Conservation (phyloP, 2,797 vertebrate genomes). For the Gymnoscopelus braueri region DNA sequence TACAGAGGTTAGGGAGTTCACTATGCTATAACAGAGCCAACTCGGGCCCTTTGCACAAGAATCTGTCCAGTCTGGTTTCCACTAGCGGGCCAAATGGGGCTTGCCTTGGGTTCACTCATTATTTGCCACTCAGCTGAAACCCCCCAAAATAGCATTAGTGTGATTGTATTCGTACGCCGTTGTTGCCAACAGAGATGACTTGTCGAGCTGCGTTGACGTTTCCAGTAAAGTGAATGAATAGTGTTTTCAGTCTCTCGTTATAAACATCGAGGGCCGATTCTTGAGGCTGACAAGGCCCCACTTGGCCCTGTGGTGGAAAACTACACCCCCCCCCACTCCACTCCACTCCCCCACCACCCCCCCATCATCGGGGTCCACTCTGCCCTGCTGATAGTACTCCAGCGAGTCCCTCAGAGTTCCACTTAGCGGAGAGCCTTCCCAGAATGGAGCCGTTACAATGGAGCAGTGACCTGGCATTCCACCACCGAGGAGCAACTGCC, state of each 20-base stretch:
- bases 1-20: slow-evolving; percentile 53
- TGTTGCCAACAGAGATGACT: slow-evolving; percentile 48
- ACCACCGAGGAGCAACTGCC: slow-evolving; percentile 53
- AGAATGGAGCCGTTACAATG: slow-evolving; percentile 47
- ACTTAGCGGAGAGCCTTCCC: slow-evolving; percentile 54
- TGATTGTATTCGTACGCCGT: slow-evolving; percentile 42
- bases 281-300: slow-evolving; percentile 37
- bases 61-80: slow-evolving; percentile 47
- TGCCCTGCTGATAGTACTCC: slow-evolving; percentile 54
- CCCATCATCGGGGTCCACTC: slow-evolving; percentile 33
- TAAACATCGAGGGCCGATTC: slow-evolving; percentile 47
- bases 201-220: slow-evolving; percentile 33
- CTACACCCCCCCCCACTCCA: slow-evolving; percentile 16
- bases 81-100: slow-evolving; percentile 33
- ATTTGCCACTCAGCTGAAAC: slow-evolving; percentile 40
- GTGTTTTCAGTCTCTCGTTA: slow-evolving; percentile 54
- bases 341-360: neutral
- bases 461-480: slow-evolving; percentile 63
- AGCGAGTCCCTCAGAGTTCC: slow-evolving; percentile 51
- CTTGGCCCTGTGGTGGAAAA: slow-evolving; percentile 35
- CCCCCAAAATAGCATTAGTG: slow-evolving; percentile 15
- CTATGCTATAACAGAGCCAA: slow-evolving; percentile 37
- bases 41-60: slow-evolving; percentile 25
- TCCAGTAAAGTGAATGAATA: slow-evolving; percentile 51
- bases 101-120: slow-evolving; percentile 50